Evolutionary conservation across 2,113 vertebrate species (phyloP), one percentile per base, ranked within the genome.

Genomic region (Notiomystis cincta): DNA sequence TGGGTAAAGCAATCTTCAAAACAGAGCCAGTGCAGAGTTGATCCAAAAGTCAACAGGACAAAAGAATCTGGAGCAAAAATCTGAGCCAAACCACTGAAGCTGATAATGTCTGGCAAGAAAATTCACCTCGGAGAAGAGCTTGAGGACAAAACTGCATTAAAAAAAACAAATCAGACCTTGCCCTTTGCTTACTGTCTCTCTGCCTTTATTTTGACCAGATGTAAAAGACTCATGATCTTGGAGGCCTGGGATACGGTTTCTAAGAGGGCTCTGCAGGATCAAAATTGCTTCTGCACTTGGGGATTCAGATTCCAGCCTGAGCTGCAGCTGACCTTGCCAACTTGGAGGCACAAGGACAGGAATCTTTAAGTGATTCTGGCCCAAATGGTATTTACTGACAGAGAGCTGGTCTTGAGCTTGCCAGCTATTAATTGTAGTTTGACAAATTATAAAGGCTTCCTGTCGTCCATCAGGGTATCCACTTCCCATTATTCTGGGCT

Each of bases 11-110:
- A 96, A 53, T 86, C 95, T 97, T 95, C 64, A 92, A 89, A 96
- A 71, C 42, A 30, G 75, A 95, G 94, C 95, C 96, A 98, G 92
- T 42, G 42, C 85, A 96, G 71, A 95, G 96, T 96, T 97, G 92
- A 97, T 98, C 96, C 97, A 98, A 95, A 96, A 98, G 97, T 97
- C 97, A 98, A 94, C 91, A 94, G 80, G 89, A 94, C 95, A 79
- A 90, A 97, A 93, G 90, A 95, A 92, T 87, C 95, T 89, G 95
- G 94, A 96, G 87, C 75, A 93, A 97, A 97, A 92, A 93, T 54
- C 35, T 25, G 35, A 96, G 95, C 95, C 96, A 96, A 82, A 89
- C 94, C 87, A 93, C 89, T 72, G 75, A 95, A 93, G 82, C 86
- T 95, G 94, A 96, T 89, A 91, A 90, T 89, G 62, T 92, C 83